phyloP scores from a whole-genome alignment of 2,113 vertebrate genomes.

The Capricornis sumatraensis region DNA sequence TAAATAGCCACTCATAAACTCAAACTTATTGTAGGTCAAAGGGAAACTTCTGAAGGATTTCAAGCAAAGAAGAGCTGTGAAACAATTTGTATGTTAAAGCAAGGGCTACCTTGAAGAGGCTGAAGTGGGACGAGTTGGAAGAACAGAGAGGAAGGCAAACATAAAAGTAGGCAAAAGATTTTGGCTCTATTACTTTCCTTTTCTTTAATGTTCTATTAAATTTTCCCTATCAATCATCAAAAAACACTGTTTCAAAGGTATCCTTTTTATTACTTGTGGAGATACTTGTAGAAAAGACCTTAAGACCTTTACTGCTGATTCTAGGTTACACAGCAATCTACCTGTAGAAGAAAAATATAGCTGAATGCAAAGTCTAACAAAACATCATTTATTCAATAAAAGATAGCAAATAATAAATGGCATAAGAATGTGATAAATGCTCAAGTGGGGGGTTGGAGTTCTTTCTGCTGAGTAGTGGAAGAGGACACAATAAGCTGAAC shows the following conservation, averaged over 20 bases:
- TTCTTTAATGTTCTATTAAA: background rate
- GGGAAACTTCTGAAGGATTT: background rate
- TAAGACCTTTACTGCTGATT: background rate
- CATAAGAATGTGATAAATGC: fast-evolving
- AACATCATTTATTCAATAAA: background rate
- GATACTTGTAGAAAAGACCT: background rate
- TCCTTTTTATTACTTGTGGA: background rate
- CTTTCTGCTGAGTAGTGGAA: background rate
- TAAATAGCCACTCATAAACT: background rate
- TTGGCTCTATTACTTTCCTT: background rate
- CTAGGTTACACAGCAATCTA: background rate
- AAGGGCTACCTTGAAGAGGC: background rate
- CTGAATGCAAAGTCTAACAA: background rate
- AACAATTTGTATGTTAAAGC: background rate
- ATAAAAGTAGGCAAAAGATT: background rate
- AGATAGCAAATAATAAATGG: background rate
- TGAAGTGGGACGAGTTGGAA: background rate
- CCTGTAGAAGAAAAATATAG: background rate
- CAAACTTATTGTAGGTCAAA: background rate
- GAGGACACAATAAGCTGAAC: background rate
- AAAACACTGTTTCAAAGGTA: background rate
- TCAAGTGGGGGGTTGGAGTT: background rate
- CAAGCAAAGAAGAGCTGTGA: background rate
- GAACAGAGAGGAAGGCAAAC: background rate
- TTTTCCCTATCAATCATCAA: background rate